These are phyloP conservation scores for Andricus curvator DNA, from an alignment of 2,888 invertebrate species.

Conservation along the genomic window DNA sequence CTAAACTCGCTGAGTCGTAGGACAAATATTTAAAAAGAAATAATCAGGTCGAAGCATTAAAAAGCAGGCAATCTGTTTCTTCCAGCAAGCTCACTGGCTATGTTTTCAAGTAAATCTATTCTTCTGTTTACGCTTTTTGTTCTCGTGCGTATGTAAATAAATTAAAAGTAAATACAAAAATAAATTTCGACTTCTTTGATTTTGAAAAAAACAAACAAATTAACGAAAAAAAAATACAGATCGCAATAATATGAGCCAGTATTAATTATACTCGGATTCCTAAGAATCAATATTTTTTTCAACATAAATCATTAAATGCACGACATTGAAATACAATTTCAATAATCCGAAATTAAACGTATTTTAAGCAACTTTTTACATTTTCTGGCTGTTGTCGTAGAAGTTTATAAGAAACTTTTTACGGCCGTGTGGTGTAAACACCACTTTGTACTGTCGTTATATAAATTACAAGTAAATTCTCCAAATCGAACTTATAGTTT, in stretches of 20 bases:
- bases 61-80: not conserved
- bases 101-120: slow-evolving; percentile 41
- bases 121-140: slow-evolving; percentile 32
- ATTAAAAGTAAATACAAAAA: slow-evolving; percentile 49
- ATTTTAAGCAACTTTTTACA: slow-evolving; percentile 1
- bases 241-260: slow-evolving; percentile 27
- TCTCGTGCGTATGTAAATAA: slow-evolving; percentile 46
- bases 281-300: not conserved
- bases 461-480: slow-evolving; percentile 5
- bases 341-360: not conserved
- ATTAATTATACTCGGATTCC: not conserved
- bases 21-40: slow-evolving; percentile 18
- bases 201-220: not conserved
- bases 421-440: slow-evolving; percentile 29
- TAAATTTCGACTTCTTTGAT: slow-evolving; percentile 37
- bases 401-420: slow-evolving; percentile 26
- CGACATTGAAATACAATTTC: not conserved
- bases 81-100: not conserved
- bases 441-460: slow-evolving; percentile 39
- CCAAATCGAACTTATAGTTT: not conserved
- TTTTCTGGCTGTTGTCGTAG: slow-evolving; percentile 19
- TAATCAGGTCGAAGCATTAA: slow-evolving; percentile 25
- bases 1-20: not conserved
- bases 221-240: not conserved
- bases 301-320: slow-evolving; percentile 2